A percentile compares a stretch with the other conserved stretches of the same genome.
Evolutionary conservation across 1,140 invertebrate genomes (phyloP).

Genomic region (Sarcophaga bullata): DNA sequence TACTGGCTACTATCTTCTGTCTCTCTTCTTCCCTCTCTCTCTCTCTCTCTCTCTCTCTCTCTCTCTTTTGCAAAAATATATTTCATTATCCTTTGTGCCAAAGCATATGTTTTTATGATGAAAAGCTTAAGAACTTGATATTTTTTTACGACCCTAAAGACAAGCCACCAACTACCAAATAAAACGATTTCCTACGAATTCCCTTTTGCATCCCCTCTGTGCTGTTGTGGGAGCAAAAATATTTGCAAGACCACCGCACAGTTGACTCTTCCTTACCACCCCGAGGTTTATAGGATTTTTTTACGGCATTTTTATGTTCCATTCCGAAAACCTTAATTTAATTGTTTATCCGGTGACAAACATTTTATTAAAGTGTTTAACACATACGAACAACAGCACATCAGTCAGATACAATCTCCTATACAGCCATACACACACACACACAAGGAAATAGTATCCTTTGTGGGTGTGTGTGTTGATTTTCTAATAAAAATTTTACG

Average conservation of each 20-base stretch:
- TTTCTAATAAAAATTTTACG: constrained; percentile 23
- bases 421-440: neutral
- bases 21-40: too few relatives aligned
- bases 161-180: constrained; percentile 14
- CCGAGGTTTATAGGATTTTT: constrained; percentile 60
- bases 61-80: neutral
- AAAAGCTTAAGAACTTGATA: neutral
- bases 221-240: too few relatives aligned
- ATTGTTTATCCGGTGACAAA: constrained; percentile 66
- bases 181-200: neutral
- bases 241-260: too few relatives aligned
- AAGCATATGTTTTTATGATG: neutral
- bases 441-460: neutral
- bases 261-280: too few relatives aligned
- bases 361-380: constrained; percentile 46
- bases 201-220: too few relatives aligned
- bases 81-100: constrained; percentile 17
- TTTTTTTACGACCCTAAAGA: constrained; percentile 31
- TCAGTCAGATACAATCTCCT: neutral
- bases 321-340: constrained; percentile 65
- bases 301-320: constrained; percentile 63
- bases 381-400: neutral
- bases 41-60: neutral
- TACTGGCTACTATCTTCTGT: too few relatives aligned
- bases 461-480: neutral